Conservation (phyloP, 1,140 invertebrate genomes). For the Lordiphosa mommai region DNA sequence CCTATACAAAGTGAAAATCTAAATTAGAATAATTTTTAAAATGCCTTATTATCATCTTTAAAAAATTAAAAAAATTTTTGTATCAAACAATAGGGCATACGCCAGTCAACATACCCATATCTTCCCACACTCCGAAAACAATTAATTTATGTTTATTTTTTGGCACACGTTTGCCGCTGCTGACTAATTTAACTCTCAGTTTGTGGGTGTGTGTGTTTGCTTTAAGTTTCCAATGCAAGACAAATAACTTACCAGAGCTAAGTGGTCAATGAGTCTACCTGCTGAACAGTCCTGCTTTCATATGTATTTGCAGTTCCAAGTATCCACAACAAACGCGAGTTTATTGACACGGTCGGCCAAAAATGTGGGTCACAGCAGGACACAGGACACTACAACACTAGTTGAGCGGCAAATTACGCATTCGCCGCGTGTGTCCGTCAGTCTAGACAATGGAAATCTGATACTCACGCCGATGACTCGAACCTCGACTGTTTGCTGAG, state of each 20-base stretch:
- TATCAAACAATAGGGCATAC: constrained; percentile 11
- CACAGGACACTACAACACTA: constrained; percentile 5
- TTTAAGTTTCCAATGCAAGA: background rate
- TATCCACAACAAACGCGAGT: constrained; percentile 43
- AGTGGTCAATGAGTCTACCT: background rate
- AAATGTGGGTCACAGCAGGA: constrained; percentile 36
- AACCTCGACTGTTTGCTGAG: constrained; percentile 66
- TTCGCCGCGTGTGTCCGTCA: constrained; percentile 44
- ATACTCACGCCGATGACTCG: constrained; percentile 6
- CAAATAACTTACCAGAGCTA: constrained; percentile 23
- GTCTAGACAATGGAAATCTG: background rate
- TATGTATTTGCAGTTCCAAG: background rate
- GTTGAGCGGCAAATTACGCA: constrained; percentile 55
- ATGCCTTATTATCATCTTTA: too few relatives aligned
- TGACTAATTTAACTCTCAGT: constrained; percentile 30
- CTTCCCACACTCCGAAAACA: constrained; percentile 12
- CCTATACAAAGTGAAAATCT: too few relatives aligned
- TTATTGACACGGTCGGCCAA: constrained; percentile 49
- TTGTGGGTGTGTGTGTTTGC: constrained; percentile 16
- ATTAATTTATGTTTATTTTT: constrained; percentile 65
- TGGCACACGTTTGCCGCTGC: constrained; percentile 44
- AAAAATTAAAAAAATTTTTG: too few relatives aligned
- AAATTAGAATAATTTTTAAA: too few relatives aligned
- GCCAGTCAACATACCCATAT: background rate
- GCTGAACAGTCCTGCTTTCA: background rate